A percentile compares a stretch with the other conserved stretches of the same genome.
Evolutionary conservation across 2,888 invertebrate species (phyloP).

Genomic region (Amorpha juglandis): DNA sequence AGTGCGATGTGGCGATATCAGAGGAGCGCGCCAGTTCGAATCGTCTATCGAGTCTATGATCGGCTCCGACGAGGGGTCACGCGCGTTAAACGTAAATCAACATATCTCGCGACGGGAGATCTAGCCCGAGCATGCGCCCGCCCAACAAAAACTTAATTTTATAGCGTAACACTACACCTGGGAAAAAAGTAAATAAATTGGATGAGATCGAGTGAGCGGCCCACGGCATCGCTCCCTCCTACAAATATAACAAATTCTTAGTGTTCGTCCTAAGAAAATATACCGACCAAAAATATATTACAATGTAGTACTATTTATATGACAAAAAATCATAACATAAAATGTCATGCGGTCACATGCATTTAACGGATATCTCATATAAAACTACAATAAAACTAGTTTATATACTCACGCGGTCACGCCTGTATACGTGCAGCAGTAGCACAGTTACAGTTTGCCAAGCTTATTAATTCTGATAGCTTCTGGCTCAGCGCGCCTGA

Average conservation of each 20-base stretch:
- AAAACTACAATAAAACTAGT: neutral
- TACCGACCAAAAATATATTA: neutral
- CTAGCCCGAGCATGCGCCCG: conserved; percentile 74
- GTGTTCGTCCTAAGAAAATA: neutral
- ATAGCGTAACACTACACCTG: conserved; percentile 80
- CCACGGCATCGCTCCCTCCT: conserved; percentile 3
- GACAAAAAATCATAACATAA: neutral
- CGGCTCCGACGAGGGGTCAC: conserved; percentile 80
- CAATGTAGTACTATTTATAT: neutral
- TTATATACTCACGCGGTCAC: no score
- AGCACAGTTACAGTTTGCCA: no score
- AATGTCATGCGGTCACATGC: neutral
- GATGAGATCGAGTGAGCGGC: conserved; percentile 59
- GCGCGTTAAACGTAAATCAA: conserved; percentile 84
- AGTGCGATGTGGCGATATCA: conserved; percentile 81
- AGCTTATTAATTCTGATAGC: no score
- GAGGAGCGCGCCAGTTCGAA: conserved; percentile 73
- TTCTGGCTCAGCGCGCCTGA: no score
- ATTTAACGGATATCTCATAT: no score
- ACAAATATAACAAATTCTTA: conserved; percentile 16
- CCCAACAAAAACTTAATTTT: conserved; percentile 81
- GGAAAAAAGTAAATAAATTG: conserved; percentile 80
- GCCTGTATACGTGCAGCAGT: neutral
- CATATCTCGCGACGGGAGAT: conserved; percentile 84
- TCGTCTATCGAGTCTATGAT: conserved; percentile 83